phyloP scores from a whole-genome alignment of 53 echinoderm and acorn worm species.

The Actinopyga echinites region DNA sequence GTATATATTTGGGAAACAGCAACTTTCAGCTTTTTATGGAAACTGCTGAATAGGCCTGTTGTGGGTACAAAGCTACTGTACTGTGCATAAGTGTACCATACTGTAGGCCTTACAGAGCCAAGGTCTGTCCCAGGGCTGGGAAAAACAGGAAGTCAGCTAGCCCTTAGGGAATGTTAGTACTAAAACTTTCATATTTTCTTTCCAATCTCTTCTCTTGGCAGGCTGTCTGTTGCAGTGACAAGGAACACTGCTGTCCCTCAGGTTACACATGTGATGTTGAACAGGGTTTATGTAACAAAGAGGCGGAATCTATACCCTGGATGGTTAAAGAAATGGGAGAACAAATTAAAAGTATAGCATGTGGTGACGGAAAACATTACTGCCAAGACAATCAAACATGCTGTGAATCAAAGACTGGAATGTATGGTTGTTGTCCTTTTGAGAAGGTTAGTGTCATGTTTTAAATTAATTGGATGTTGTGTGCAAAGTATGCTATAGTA shows the following conservation, averaged over 20 bases:
- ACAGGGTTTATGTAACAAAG: constrained; percentile 44
- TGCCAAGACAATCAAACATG: constrained; percentile 52
- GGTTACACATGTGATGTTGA: constrained; percentile 56
- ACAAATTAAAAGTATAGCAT: neutral
- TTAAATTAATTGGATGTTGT: too few relatives aligned
- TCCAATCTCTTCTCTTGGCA: neutral
- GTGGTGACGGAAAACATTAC: neutral
- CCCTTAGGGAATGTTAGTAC: too few relatives aligned
- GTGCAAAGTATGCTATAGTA: too few relatives aligned
- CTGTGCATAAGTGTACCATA: too few relatives aligned
- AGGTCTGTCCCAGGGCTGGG: too few relatives aligned
- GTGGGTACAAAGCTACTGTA: too few relatives aligned
- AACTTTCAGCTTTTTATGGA: too few relatives aligned
- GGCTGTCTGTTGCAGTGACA: constrained; percentile 84
- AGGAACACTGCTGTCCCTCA: constrained; percentile 59
- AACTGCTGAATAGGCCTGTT: too few relatives aligned
- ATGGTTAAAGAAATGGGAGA: constrained; percentile 36
- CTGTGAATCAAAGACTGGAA: constrained; percentile 35
- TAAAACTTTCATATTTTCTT: too few relatives aligned
- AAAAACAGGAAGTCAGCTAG: too few relatives aligned
- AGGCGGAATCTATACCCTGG: constrained; percentile 37
- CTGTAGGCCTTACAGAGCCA: too few relatives aligned
- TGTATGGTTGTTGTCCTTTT: constrained; percentile 70
- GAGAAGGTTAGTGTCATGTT: constrained; percentile 37
- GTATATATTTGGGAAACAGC: too few relatives aligned